A percentile compares a stretch with the other conserved stretches of the same genome.
phyloP scores from a whole-genome alignment of 2,797 vertebrate species.

The Anabas testudineus region DNA sequence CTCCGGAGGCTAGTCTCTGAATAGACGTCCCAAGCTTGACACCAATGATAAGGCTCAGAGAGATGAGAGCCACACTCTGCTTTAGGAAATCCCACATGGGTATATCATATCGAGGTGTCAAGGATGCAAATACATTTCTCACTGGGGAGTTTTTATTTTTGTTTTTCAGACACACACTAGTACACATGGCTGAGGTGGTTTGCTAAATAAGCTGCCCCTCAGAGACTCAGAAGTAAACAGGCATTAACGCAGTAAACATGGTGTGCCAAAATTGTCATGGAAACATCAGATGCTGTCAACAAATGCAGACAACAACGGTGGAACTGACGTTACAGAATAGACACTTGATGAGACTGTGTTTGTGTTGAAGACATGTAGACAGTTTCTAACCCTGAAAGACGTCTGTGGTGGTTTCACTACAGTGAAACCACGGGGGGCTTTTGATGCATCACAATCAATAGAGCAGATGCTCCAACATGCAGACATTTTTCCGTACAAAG shows the following conservation, averaged over 20 bases:
- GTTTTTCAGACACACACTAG: slow-evolving; percentile 79
- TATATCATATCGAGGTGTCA: slow-evolving; percentile 76
- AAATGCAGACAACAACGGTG: slow-evolving; percentile 40
- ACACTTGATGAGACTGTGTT: slow-evolving; percentile 43
- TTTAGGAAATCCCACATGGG: slow-evolving; percentile 62
- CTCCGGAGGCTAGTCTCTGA: slow-evolving; percentile 69
- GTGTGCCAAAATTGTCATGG: slow-evolving; percentile 71
- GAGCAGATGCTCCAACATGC: slow-evolving; percentile 34
- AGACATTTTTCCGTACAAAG: slow-evolving; percentile 31
- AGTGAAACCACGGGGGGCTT: slow-evolving; percentile 23
- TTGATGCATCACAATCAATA: slow-evolving; percentile 59
- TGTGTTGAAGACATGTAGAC: slow-evolving; percentile 29
- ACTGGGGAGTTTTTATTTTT: slow-evolving; percentile 82
- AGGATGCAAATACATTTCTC: slow-evolving; percentile 77
- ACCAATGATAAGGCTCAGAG: slow-evolving; percentile 66
- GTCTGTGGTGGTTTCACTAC: slow-evolving; percentile 22
- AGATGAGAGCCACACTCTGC: slow-evolving; percentile 55
- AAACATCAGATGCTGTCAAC: slow-evolving; percentile 70
- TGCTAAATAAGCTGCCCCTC: slow-evolving; percentile 67
- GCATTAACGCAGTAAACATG: slow-evolving; percentile 75
- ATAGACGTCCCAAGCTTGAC: slow-evolving; percentile 78
- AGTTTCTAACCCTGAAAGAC: slow-evolving; percentile 39
- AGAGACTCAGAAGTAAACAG: slow-evolving; percentile 77
- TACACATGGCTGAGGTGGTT: slow-evolving; percentile 76
- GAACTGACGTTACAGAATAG: slow-evolving; percentile 34